These are phyloP conservation scores for Flabesymbios commensalis DNA, from an alignment of 2,888 invertebrate genomes.

Conservation along the genomic window DNA sequence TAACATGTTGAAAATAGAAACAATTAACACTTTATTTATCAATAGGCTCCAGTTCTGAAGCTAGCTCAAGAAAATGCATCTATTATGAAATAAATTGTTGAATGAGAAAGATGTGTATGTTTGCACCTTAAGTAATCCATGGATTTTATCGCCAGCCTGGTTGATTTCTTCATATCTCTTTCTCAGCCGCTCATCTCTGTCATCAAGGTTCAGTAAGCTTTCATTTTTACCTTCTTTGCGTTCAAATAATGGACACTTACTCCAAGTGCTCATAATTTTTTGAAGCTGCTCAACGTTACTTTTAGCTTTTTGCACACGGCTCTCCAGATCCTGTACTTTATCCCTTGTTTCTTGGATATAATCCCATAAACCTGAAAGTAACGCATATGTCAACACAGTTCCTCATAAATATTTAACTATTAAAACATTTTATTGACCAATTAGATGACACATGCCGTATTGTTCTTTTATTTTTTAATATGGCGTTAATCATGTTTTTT, in stretches of 20 bases:
- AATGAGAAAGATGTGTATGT: no score
- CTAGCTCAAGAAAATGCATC: background rate
- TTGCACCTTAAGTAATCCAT: slow-evolving; percentile 68
- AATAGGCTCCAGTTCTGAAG: background rate
- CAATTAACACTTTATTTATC: no score
- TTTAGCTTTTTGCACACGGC: slow-evolving; percentile 80
- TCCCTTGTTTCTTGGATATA: slow-evolving; percentile 79
- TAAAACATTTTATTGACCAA: background rate
- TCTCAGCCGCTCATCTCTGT: slow-evolving; percentile 75
- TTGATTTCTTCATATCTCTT: slow-evolving; percentile 80
- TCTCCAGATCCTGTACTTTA: slow-evolving; percentile 79
- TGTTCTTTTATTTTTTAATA: background rate
- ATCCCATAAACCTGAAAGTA: slow-evolving; percentile 73
- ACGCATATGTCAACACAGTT: background rate
- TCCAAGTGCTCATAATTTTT: slow-evolving; percentile 81
- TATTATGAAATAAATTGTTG: background rate
- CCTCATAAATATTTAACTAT: background rate
- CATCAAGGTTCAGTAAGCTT: slow-evolving; percentile 79
- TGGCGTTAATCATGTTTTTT: background rate
- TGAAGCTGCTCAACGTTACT: slow-evolving; percentile 81
- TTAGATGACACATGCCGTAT: background rate
- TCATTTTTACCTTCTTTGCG: slow-evolving; percentile 86
- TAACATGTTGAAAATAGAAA: no score
- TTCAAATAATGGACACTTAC: slow-evolving; percentile 82
- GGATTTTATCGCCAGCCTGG: slow-evolving; percentile 75